Percentiles rank a stretch among this genome's conserved stretches.
phyloP scores from a whole-genome alignment of 2,888 invertebrate species.

The Drosophila hamatofila region DNA sequence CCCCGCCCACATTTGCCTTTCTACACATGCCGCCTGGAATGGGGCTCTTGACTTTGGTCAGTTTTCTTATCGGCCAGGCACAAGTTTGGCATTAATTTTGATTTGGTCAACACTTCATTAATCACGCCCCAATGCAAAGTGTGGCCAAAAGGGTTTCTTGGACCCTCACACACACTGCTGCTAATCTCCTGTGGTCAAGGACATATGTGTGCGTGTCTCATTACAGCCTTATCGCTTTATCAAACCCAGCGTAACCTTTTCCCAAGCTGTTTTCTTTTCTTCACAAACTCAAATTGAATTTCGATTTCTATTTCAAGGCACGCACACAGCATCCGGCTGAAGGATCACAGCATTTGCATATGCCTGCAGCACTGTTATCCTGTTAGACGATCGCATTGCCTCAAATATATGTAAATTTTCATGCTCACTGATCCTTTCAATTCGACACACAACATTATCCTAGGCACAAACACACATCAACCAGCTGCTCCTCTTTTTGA shows the following conservation, averaged over 20 bases:
- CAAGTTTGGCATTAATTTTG: constrained; percentile 77
- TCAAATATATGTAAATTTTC: constrained; percentile 49
- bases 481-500: constrained; percentile 58
- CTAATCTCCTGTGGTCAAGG: constrained; percentile 65
- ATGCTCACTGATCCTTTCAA: constrained; percentile 55
- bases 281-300: constrained; percentile 34
- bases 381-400: constrained; percentile 40
- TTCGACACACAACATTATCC: constrained; percentile 29
- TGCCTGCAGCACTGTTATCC: constrained; percentile 23
- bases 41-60: constrained; percentile 43
- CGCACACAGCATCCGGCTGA: constrained; percentile 64
- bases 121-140: constrained; percentile 71
- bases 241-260: constrained; percentile 44
- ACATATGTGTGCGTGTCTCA: constrained; percentile 57
- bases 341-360: constrained; percentile 38
- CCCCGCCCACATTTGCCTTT: constrained; percentile 5
- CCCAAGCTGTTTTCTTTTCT: constrained; percentile 5
- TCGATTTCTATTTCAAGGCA: constrained; percentile 52
- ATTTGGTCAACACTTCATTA: constrained; percentile 84
- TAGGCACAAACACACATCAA: constrained; percentile 32
- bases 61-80: constrained; percentile 54
- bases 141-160: constrained; percentile 28
- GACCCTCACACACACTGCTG: constrained; percentile 30
- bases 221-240: constrained; percentile 67
- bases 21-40: constrained; percentile 50